phyloP scores from a whole-genome alignment of 2,888 invertebrate genomes.

The Plutella xylostella region DNA sequence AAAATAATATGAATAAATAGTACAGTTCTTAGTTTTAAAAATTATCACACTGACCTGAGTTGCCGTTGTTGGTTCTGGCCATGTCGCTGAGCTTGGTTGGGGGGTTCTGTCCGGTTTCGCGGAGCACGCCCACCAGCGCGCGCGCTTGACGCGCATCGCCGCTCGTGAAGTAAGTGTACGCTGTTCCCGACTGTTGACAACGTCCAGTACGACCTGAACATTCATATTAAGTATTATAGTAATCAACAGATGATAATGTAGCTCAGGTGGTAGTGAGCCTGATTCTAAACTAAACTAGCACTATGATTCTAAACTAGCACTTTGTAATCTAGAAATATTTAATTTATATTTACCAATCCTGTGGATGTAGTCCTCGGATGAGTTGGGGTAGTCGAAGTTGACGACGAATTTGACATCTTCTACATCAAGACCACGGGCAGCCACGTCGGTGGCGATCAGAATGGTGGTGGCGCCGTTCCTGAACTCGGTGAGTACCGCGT shows the following conservation, averaged over 20 bases:
- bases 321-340: slow-evolving; percentile 6
- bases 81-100: slow-evolving; percentile 84
- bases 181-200: slow-evolving; percentile 92
- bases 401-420: slow-evolving; percentile 98
- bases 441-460: slow-evolving; percentile 95
- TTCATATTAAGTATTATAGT: background rate
- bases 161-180: slow-evolving; percentile 96
- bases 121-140: slow-evolving; percentile 89
- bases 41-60: slow-evolving; percentile 36
- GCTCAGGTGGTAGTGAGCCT: too few relatives aligned
- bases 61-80: slow-evolving; percentile 70
- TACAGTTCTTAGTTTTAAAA: too few relatives aligned
- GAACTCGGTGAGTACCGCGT: slow-evolving; percentile 90
- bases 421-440: slow-evolving; percentile 89
- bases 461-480: slow-evolving; percentile 89
- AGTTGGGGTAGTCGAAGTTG: slow-evolving; percentile 97
- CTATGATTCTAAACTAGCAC: background rate
- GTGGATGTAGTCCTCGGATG: slow-evolving; percentile 98
- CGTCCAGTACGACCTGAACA: slow-evolving; percentile 84
- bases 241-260: too few relatives aligned
- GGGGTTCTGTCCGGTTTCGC: slow-evolving; percentile 92
- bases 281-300: too few relatives aligned
- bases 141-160: slow-evolving; percentile 93
- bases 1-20: too few relatives aligned
- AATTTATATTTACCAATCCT: slow-evolving; percentile 81